phyloP scores from a whole-genome alignment of 2,113 vertebrate genomes.

The Bambusicola thoracicus region DNA sequence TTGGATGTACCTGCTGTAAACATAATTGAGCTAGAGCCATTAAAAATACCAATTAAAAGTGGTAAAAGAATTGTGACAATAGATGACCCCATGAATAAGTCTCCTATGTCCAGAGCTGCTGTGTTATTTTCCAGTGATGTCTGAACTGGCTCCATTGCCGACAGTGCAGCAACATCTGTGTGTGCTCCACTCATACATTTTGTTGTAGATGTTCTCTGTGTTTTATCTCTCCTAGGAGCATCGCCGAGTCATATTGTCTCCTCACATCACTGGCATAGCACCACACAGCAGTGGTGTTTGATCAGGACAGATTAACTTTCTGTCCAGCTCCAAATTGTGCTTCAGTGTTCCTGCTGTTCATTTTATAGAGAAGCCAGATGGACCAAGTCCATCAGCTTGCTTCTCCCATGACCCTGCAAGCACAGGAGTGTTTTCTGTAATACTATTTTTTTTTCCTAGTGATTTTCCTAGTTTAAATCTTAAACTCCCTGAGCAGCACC shows the following conservation, averaged over 20 bases:
- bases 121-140: background rate
- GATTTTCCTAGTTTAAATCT: background rate
- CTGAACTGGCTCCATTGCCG: background rate
- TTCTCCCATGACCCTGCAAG: background rate
- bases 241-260: background rate
- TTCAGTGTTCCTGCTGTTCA: background rate
- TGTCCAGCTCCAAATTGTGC: background rate
- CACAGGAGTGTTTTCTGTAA: background rate
- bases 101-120: background rate
- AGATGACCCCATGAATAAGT: background rate
- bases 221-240: background rate
- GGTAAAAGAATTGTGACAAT: background rate
- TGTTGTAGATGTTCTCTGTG: background rate
- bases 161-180: background rate
- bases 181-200: background rate
- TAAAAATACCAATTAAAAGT: background rate
- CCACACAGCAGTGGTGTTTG: background rate
- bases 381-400: background rate
- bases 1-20: background rate
- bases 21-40: background rate
- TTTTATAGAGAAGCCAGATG: background rate
- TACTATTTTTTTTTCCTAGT: accelerated
- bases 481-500: background rate
- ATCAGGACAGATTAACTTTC: background rate
- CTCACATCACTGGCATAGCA: accelerated